Base-by-base conservation (phyloP, 1,140 invertebrate genomes). In the Neelides sp. region DNA sequence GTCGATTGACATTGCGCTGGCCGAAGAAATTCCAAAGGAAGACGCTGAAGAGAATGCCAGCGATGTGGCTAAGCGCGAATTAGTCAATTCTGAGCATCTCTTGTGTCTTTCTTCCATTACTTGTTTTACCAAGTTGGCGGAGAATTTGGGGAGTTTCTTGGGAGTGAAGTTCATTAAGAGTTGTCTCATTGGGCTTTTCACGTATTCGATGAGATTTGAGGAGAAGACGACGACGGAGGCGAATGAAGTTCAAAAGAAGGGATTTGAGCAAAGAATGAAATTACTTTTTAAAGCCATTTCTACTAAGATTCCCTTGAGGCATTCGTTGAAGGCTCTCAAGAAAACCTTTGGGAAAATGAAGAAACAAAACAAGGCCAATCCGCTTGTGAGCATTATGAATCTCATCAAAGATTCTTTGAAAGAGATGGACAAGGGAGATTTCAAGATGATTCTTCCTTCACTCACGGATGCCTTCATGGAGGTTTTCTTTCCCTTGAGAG, bases 381-480 rank as follows among this genome's bases (percentile, higher is more conserved):
- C 49, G 2, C 15, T 48, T 5, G 20, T 43, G 2, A 30, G 41
- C 13, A 19, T 61, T 4, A 45, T 57, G 34, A 22, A 28, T 1
- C n/a, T 53, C 2, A 34, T 61, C 1, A 55, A 57, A 20, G 57
- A 61, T 8, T 32, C 52, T 10, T 23, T 55, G 23, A 48, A 32
- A 15, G 37, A 50, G 19, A 51, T 51, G 8, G 41, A 47, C 4
- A 57, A 54, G 41, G 23, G 53, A 15, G 62, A 62, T 30, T 62
- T 59, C 30, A 43, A 30, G 2, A 35, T 46, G 59, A 81, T 78
- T 19, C 62, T 91, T 20, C 78, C 83, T 0, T 68, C 81, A 3
- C 90, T 93, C 62, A 65, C 92, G 20, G 88, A 84, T 56, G 79
- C 85, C 0, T 92, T 90, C 66, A 66, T 92, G 26, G 74, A 80